phyloP scores from a whole-genome alignment of 2,888 invertebrate genomes.

The Lasioglossum figueresi region DNA sequence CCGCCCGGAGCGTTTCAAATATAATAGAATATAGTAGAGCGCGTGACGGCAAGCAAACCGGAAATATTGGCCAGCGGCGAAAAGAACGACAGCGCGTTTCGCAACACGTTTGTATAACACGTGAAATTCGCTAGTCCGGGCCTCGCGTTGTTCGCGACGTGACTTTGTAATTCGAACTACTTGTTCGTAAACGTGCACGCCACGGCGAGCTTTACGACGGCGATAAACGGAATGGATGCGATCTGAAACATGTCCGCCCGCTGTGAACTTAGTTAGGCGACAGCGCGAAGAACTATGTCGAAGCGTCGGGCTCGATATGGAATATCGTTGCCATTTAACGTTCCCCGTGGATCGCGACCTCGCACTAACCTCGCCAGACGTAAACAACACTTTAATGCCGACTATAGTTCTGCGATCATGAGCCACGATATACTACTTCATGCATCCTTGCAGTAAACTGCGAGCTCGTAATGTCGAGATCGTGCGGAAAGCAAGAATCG shows the following conservation, averaged over 20 bases:
- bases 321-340: conserved; percentile 23
- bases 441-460: neutral
- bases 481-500: neutral
- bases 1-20: neutral
- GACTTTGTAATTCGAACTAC: conserved; percentile 58
- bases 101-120: neutral
- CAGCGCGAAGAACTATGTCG: conserved; percentile 25
- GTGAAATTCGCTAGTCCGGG: neutral
- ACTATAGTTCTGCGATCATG: neutral
- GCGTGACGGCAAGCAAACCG: neutral
- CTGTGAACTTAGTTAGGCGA: conserved; percentile 5
- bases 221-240: conserved; percentile 55
- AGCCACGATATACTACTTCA: neutral
- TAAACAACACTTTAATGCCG: neutral
- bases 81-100: neutral
- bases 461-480: neutral
- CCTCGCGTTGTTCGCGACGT: conserved; percentile 26
- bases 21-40: neutral
- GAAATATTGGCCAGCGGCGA: neutral
- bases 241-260: conserved; percentile 43
- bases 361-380: neutral
- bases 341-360: neutral
- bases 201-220: conserved; percentile 31
- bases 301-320: conserved; percentile 10
- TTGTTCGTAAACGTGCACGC: conserved; percentile 5